phyloP scores from a whole-genome alignment of 2,113 vertebrate species.

The Phalacrocorax brasilianus region DNA sequence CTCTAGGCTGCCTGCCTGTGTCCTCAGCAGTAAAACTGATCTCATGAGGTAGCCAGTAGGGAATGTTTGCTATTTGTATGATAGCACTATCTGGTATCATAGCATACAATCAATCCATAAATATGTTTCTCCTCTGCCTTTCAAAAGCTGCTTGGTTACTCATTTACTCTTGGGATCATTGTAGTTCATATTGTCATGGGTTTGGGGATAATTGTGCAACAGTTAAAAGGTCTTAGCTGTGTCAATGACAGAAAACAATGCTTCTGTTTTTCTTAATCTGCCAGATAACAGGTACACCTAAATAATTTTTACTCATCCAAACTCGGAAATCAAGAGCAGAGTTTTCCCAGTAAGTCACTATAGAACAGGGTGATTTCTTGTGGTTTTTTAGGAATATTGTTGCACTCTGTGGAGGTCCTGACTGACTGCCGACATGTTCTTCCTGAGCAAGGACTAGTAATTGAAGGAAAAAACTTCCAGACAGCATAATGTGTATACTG shows the following conservation, averaged over 20 bases:
- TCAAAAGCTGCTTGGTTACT: conserved; percentile 46
- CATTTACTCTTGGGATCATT: conserved; percentile 30
- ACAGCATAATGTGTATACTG: not conserved
- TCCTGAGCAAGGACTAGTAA: not conserved
- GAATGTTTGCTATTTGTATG: not conserved
- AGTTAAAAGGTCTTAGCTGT: conserved; percentile 15
- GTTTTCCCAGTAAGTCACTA: not conserved
- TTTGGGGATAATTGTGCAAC: not conserved
- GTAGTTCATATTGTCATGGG: not conserved
- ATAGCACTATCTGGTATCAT: not conserved
- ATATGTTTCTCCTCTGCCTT: not conserved
- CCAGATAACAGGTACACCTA: not conserved
- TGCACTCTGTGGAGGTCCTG: not conserved
- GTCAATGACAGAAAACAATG: not conserved
- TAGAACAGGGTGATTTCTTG: not conserved
- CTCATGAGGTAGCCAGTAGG: not conserved
- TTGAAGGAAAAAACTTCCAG: not conserved
- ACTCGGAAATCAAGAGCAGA: not conserved
- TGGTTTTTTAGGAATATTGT: not conserved
- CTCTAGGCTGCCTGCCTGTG: not conserved
- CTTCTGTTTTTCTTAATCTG: not conserved
- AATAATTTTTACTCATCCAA: not conserved
- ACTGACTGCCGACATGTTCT: not conserved
- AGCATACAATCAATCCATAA: not conserved
- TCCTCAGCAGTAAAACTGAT: not conserved